Evolutionary conservation across 2,113 vertebrate genomes (phyloP).

Genomic region (Anguilla japonica): DNA sequence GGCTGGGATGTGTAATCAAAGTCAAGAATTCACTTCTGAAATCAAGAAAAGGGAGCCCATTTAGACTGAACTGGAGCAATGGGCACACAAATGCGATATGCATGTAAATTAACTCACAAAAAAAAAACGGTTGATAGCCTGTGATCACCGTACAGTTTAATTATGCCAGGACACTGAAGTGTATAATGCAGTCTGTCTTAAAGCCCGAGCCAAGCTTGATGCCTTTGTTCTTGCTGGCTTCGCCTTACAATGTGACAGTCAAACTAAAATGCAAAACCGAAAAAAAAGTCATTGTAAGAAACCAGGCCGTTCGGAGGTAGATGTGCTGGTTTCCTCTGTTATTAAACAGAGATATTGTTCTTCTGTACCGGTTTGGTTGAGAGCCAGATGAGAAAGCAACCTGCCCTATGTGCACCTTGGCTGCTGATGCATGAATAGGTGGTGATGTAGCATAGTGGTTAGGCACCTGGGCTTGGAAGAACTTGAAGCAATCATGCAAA

Average conservation of each 20-base stretch:
- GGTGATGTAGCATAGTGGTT: too few species aligned
- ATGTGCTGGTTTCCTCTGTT: neutral
- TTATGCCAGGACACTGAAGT: neutral
- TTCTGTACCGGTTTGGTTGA: neutral
- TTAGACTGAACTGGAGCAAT: neutral
- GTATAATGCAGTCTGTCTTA: neutral
- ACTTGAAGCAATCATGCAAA: too few species aligned
- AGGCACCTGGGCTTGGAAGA: too few species aligned
- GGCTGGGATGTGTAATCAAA: neutral
- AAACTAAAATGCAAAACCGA: neutral
- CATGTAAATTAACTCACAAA: neutral
- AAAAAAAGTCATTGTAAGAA: neutral
- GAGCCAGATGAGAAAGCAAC: neutral
- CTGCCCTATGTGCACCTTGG: neutral
- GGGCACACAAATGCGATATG: neutral
- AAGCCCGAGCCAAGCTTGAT: neutral
- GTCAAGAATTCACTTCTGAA: conserved; percentile 12
- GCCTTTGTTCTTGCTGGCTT: neutral
- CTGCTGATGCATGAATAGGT: too few species aligned
- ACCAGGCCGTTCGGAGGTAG: too few species aligned
- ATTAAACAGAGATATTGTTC: neutral
- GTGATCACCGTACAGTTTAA: neutral
- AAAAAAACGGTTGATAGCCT: neutral
- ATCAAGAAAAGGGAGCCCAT: neutral
- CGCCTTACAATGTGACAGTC: neutral